Conservation (phyloP, 2,113 vertebrate genomes). For the Oncorhynchus keta region DNA sequence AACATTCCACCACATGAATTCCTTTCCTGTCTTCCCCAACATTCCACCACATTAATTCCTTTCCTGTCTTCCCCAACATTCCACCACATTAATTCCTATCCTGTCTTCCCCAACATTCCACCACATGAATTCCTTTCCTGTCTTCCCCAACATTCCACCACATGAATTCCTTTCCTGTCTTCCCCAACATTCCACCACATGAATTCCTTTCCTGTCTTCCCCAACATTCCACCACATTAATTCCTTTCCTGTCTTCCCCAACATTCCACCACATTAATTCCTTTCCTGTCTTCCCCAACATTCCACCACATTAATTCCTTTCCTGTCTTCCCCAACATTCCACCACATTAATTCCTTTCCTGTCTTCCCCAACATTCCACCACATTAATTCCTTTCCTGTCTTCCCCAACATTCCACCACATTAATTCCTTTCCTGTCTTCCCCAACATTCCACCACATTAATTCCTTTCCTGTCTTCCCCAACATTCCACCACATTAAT, state of each 20-base stretch:
- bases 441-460: background rate
- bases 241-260: constrained; percentile 39
- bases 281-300: constrained; percentile 39
- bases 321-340: constrained; percentile 29
- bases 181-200: background rate
- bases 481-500: too few species aligned
- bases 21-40: constrained; percentile 22
- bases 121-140: constrained; percentile 30
- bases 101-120: constrained; percentile 23
- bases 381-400: constrained; percentile 34
- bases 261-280: too few species aligned
- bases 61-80: constrained; percentile 32
- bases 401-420: background rate
- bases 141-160: constrained; percentile 6
- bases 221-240: too few species aligned
- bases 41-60: constrained; percentile 69
- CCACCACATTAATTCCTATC: constrained; percentile 18
- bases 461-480: constrained; percentile 38
- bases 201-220: constrained; percentile 37
- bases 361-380: constrained; percentile 19
- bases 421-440: constrained; percentile 33
- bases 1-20: too few species aligned
- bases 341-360: constrained; percentile 23
- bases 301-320: constrained; percentile 55
- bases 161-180: constrained; percentile 32